Evolutionary conservation across 2,797 vertebrate genomes (phyloP).

Genomic region (Anniella stebbinsi): DNA sequence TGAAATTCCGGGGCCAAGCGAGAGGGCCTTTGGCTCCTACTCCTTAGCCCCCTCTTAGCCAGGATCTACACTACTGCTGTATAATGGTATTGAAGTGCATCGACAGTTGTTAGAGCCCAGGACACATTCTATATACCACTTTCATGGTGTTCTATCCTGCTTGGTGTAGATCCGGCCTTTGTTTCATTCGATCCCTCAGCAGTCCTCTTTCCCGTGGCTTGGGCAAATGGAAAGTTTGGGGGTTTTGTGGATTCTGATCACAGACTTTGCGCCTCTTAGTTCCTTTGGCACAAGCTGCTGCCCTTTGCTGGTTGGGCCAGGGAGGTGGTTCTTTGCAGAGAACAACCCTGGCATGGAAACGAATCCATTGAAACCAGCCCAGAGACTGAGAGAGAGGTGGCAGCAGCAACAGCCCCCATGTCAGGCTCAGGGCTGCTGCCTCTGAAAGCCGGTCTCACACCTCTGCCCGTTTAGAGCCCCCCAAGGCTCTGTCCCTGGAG

Average conservation of each 20-base stretch:
- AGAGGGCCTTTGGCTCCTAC: too few species aligned
- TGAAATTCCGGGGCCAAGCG: not conserved
- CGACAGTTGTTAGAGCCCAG: too few species aligned
- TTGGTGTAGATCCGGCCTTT: too few species aligned
- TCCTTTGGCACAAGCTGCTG: constrained; percentile 65
- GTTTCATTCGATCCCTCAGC: too few species aligned
- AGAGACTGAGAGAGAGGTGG: not conserved
- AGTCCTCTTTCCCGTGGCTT: not conserved
- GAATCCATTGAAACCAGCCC: constrained; percentile 45
- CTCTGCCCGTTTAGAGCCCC: too few species aligned
- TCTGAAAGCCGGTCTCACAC: not conserved
- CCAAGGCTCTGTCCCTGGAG: not conserved
- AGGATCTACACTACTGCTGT: too few species aligned
- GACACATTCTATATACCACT: too few species aligned
- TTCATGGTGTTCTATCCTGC: too few species aligned
- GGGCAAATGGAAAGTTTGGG: constrained; percentile 69
- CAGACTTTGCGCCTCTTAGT: constrained; percentile 41
- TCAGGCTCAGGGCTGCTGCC: not conserved
- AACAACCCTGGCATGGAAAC: constrained; percentile 68
- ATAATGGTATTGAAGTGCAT: too few species aligned
- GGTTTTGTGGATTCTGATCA: constrained; percentile 67
- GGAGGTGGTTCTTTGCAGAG: not conserved
- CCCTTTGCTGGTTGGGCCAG: constrained; percentile 50
- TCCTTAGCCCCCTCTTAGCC: too few species aligned
- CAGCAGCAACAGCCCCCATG: constrained; percentile 48